Evolutionary conservation across 92 coral and sea anemone genomes (phyloP), one percentile per base, ranked within the genome.

Genomic region (Epizoanthus fatuus): DNA sequence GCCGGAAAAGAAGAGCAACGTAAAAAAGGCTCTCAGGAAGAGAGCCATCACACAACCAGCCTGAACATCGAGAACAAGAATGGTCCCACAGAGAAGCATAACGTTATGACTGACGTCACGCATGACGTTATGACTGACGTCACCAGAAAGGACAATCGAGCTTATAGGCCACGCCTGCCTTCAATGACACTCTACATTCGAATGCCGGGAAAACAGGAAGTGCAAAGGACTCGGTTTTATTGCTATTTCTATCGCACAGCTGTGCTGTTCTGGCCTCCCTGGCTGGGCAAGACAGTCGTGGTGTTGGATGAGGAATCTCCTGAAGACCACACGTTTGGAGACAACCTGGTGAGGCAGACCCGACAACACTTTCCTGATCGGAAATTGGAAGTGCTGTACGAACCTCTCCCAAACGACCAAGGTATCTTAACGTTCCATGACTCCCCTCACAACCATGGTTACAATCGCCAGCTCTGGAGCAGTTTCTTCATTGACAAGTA

Each of bases 251-350:
- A 71, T 29, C 52, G 83, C 64, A 58, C 83, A 20, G 51, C 69
- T 3, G 83, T 72, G 17, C 65, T 81, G 3, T 87, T 47, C 45
- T 87, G 88, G 90, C 81, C 88, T 14, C 19, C 88, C 19, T 86
- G 77, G 15, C 80, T 17, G 53, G 91, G 91, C 10, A 87, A 87
- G 67, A 70, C 55, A 8, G 91, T 87, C 13, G 35, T 81, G 16
- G 88, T 82, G 14, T 37, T 87, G n/a, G 91, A 87, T 12, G 82
- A 87, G 52, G 88, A 81, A 63, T 59, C 91, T 13, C 25, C 32
- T 5, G 7, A 3, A n/a, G 87, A 81, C 49, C 87, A 82, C 38
- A 40, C 14, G 16, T 42, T 73, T 49, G 87, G 32, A 42, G 47
- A 70, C 2, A 59, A 29, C 2, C 9, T 72, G 5, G 20, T 44